Evolutionary conservation across 2,113 vertebrate genomes (phyloP).

Genomic region (Taurulus bubalis): DNA sequence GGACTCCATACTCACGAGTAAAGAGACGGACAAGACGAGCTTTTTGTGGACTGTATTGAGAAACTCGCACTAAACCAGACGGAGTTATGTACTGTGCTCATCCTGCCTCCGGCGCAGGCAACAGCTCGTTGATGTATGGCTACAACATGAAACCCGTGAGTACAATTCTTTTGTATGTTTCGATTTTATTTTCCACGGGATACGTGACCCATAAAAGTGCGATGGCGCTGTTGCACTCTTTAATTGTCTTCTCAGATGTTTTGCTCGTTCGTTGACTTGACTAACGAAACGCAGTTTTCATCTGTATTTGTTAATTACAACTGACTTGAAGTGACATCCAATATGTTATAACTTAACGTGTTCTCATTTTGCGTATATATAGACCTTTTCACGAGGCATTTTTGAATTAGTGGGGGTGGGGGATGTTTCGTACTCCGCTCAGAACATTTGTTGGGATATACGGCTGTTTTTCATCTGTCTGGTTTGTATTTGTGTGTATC

Average conservation of each 20-base stretch:
- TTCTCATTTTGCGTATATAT: background rate
- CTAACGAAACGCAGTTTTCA: background rate
- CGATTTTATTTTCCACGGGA: background rate
- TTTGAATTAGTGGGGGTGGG: background rate
- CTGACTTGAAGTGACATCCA: background rate
- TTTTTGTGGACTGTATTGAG: slow-evolving; percentile 76
- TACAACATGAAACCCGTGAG: slow-evolving; percentile 96
- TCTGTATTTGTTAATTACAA: background rate
- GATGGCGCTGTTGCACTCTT: slow-evolving; percentile 33
- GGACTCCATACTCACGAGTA: slow-evolving; percentile 70
- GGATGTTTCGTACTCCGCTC: background rate
- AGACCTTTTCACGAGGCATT: background rate
- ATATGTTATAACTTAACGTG: background rate
- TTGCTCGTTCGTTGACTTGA: slow-evolving; percentile 13
- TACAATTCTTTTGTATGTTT: slow-evolving; percentile 36
- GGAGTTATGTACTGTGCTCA: slow-evolving; percentile 95
- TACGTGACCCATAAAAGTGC: background rate
- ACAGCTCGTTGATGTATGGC: slow-evolving; percentile 93
- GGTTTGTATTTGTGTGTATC: slow-evolving; percentile 1
- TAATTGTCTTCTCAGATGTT: slow-evolving; percentile 7
- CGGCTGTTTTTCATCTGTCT: slow-evolving; percentile 7
- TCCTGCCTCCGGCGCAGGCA: slow-evolving; percentile 89
- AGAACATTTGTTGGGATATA: slow-evolving; percentile 11
- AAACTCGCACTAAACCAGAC: slow-evolving; percentile 74
- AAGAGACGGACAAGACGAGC: slow-evolving; percentile 68